A percentile compares a stretch with the other conserved stretches of the same genome.
Evolutionary conservation across 2,888 invertebrate genomes (phyloP).

Genomic region (Sphecodes monilicornis): DNA sequence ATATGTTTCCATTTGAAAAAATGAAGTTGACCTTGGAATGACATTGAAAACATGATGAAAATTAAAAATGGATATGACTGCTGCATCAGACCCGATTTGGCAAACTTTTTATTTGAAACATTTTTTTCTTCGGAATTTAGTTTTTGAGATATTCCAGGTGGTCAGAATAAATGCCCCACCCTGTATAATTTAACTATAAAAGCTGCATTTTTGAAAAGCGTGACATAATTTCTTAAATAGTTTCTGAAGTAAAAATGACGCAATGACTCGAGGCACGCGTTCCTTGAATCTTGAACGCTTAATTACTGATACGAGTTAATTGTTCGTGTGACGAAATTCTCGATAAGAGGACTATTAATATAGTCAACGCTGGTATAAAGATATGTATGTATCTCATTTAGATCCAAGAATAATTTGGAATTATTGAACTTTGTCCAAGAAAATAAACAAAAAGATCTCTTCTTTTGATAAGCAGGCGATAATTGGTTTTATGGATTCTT

Average conservation of each 20-base stretch:
- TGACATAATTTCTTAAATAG: not conserved
- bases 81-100: no score
- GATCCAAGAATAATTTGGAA: not conserved
- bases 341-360: slow-evolving; percentile 41
- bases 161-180: no score
- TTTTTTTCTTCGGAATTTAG: no score
- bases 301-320: slow-evolving; percentile 23
- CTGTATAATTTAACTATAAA: not conserved
- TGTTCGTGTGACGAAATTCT: not conserved
- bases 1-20: no score
- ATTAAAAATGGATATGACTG: no score
- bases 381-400: not conserved
- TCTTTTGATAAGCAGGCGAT: not conserved
- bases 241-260: not conserved
- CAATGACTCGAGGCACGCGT: not conserved
- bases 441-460: not conserved
- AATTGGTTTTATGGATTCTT: not conserved
- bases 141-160: no score
- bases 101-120: no score
- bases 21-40: no score
- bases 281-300: not conserved
- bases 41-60: no score
- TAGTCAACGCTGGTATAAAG: not conserved
- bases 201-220: not conserved
- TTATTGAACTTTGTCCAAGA: not conserved